These are phyloP conservation scores for Megalops cyprinoides DNA, from an alignment of 2,797 vertebrate genomes.

Conservation along the genomic window DNA sequence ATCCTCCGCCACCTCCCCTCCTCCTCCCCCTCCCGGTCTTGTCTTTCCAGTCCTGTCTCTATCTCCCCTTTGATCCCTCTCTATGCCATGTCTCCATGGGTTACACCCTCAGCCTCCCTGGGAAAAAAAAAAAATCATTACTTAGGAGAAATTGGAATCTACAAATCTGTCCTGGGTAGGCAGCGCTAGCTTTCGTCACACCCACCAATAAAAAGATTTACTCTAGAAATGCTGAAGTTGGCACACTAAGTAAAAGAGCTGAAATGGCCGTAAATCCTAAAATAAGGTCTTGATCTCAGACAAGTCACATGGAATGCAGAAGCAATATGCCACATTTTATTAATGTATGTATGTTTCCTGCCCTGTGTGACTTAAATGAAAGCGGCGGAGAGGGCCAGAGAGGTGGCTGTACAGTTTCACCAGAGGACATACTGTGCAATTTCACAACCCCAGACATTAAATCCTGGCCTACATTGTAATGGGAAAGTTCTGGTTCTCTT, in stretches of 20 bases:
- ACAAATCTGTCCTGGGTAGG: not conserved
- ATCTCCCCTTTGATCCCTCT: not conserved
- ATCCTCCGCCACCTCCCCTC: not conserved
- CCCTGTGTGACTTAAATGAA: not conserved
- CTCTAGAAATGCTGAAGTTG: not conserved
- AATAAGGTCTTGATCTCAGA: conserved; percentile 8
- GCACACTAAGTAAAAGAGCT: too few species aligned
- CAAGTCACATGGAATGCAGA: not conserved
- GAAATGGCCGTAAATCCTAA: not conserved
- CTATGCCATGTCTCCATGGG: too few species aligned
- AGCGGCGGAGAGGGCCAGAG: not conserved
- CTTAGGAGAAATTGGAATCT: not conserved
- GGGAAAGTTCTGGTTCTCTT: not conserved
- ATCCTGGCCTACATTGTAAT: not conserved
- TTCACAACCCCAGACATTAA: not conserved
- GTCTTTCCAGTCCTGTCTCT: not conserved
- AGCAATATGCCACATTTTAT: not conserved
- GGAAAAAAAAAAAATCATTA: not conserved
- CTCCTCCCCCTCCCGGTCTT: too few species aligned
- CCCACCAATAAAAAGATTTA: not conserved
- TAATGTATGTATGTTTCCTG: not conserved
- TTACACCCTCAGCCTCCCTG: not conserved
- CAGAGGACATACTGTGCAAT: not conserved
- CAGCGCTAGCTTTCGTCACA: not conserved
- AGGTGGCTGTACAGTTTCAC: not conserved